phyloP scores from a whole-genome alignment of 2,888 invertebrate genomes.

The Gymnosoma rotundatum region DNA sequence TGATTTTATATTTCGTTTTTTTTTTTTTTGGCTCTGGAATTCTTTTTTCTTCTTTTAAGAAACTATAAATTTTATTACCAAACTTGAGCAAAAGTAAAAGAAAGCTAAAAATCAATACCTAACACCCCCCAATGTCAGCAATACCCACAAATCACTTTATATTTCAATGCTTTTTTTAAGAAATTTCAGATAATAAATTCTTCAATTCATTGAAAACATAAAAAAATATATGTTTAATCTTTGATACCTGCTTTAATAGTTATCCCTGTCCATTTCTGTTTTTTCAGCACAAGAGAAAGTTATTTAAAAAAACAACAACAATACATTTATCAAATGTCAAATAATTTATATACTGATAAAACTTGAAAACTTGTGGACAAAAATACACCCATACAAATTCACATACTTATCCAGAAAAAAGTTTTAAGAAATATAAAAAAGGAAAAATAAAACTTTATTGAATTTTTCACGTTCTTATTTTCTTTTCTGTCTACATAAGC shows the following conservation, averaged over 20 bases:
- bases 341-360: conserved; percentile 54
- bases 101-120: conserved; percentile 60
- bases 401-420: conserved; percentile 22
- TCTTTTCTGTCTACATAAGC: conserved; percentile 26
- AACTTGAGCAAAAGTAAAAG: neutral
- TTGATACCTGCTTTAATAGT: neutral
- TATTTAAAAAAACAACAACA: neutral
- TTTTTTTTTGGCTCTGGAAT: too few relatives aligned
- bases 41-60: too few relatives aligned
- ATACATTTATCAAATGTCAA: conserved; percentile 55
- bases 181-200: neutral
- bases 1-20: too few relatives aligned
- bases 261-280: neutral
- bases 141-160: conserved; percentile 46
- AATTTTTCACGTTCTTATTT: neutral
- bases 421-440: neutral
- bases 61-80: too few relatives aligned
- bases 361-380: conserved; percentile 11
- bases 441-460: conserved; percentile 4
- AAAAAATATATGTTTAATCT: neutral
- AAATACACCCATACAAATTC: neutral
- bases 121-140: conserved; percentile 50
- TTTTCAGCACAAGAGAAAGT: neutral
- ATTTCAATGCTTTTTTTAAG: neutral
- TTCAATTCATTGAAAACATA: neutral